A percentile compares a stretch with the other conserved stretches of the same genome.
These are phyloP conservation scores for Ramphastos sulfuratus DNA, from an alignment of 2,113 vertebrate species.

Conservation along the genomic window DNA sequence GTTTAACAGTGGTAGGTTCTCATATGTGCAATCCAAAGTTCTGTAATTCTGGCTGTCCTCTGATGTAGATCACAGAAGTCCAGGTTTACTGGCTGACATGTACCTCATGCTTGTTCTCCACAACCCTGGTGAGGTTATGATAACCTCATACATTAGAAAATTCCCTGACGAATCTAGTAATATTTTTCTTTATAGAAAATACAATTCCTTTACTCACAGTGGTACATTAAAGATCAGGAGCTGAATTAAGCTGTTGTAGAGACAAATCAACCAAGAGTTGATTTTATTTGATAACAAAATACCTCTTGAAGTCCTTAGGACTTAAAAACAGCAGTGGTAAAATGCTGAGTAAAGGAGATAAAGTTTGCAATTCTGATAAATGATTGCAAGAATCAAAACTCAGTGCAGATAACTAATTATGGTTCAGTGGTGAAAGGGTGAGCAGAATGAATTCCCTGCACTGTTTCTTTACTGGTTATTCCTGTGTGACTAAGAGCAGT, in stretches of 20 bases:
- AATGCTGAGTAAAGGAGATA: not conserved
- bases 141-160: not conserved
- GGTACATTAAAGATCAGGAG: not conserved
- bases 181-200: not conserved
- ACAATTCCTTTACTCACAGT: not conserved
- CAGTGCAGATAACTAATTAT: not conserved
- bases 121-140: not conserved
- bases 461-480: not conserved
- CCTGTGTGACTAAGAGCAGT: not conserved
- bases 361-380: not conserved
- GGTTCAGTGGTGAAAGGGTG: not conserved
- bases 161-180: not conserved
- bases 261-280: not conserved
- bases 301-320: not conserved
- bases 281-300: slow-evolving; percentile 14
- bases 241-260: not conserved
- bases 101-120: not conserved
- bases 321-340: not conserved
- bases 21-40: not conserved
- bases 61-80: not conserved
- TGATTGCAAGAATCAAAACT: not conserved
- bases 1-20: not conserved
- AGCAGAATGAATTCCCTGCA: not conserved
- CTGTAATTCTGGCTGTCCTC: not conserved
- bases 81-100: not conserved